Conservation (phyloP, 2,888 invertebrate species). For the Pristionchus japonicus region DNA sequence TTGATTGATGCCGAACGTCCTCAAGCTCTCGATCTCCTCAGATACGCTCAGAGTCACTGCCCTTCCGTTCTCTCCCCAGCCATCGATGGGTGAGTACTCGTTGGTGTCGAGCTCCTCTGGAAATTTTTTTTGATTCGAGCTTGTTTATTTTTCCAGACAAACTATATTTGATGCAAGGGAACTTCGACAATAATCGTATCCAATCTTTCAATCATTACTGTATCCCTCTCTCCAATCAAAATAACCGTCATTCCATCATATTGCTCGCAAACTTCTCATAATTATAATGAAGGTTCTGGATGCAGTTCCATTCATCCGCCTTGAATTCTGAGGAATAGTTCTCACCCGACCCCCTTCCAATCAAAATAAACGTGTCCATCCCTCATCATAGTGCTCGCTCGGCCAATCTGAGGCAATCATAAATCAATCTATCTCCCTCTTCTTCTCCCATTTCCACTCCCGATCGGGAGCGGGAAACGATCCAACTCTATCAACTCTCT, state of each 20-base stretch:
- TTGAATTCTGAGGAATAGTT: no score
- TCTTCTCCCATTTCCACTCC: background rate
- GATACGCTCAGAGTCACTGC: constrained; percentile 91
- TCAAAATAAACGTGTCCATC: background rate
- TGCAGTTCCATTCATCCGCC: no score
- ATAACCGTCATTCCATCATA: no score
- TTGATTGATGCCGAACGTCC: constrained; percentile 94
- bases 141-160: no score
- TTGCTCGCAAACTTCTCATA: no score
- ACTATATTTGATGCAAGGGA: no score
- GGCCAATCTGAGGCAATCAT: no score
- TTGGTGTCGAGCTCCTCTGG: constrained; percentile 74
- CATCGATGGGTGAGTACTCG: constrained; percentile 67
- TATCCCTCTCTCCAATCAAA: no score
- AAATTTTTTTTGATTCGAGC: no score
- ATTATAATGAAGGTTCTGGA: no score
- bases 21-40: constrained; percentile 89
- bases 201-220: no score
- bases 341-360: no score
- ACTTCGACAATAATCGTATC: background rate
- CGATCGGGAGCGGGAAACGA: background rate
- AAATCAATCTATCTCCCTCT: constrained; percentile 5
- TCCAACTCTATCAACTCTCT: background rate
- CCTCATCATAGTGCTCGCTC: background rate
- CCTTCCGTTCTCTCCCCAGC: constrained; percentile 89